Conservation (phyloP, 2,113 vertebrate species). For the Indicator maculatus region DNA sequence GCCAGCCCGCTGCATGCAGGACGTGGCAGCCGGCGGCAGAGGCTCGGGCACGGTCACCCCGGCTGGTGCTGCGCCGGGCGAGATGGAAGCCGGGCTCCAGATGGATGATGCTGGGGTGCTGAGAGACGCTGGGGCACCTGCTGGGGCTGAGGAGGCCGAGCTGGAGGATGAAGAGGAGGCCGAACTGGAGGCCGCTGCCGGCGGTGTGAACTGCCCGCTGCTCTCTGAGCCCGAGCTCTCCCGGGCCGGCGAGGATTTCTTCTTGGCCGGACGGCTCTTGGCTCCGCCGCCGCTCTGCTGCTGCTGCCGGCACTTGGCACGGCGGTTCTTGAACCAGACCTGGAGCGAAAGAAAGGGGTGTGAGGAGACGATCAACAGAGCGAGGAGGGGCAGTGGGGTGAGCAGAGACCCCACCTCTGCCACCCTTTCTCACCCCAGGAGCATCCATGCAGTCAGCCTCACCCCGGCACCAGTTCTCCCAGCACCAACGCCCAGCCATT, state of each 20-base stretch:
- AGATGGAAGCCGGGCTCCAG: slow-evolving; percentile 97
- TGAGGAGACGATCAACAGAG: not conserved
- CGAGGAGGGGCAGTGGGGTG: fast-evolving
- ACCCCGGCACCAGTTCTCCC: not conserved
- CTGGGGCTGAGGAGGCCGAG: slow-evolving; percentile 78
- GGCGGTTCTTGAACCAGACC: slow-evolving; percentile 99
- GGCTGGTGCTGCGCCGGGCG: slow-evolving; percentile 84
- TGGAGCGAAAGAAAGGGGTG: not conserved
- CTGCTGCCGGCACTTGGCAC: slow-evolving; percentile 96
- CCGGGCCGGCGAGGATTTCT: slow-evolving; percentile 92
- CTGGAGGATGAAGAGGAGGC: slow-evolving; percentile 92
- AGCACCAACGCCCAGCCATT: not conserved
- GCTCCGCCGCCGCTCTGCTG: slow-evolving; percentile 87
- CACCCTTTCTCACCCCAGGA: not conserved
- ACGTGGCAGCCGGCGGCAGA: slow-evolving; percentile 84
- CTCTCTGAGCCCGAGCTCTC: slow-evolving; percentile 97
- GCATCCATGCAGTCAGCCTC: not conserved
- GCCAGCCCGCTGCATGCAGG: slow-evolving; percentile 93
- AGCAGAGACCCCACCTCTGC: not conserved
- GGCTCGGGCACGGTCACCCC: slow-evolving; percentile 85
- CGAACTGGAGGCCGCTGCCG: slow-evolving; percentile 90
- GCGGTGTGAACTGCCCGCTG: slow-evolving; percentile 97
- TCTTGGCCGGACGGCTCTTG: slow-evolving; percentile 93
- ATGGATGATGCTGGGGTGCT: slow-evolving; percentile 90
- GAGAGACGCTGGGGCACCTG: slow-evolving; percentile 84